Percentiles rank a stretch among this genome's conserved stretches.
Conservation (phyloP, 37 sponge, comb jelly and placozoan genomes). For the Aplysina aerophoba region DNA sequence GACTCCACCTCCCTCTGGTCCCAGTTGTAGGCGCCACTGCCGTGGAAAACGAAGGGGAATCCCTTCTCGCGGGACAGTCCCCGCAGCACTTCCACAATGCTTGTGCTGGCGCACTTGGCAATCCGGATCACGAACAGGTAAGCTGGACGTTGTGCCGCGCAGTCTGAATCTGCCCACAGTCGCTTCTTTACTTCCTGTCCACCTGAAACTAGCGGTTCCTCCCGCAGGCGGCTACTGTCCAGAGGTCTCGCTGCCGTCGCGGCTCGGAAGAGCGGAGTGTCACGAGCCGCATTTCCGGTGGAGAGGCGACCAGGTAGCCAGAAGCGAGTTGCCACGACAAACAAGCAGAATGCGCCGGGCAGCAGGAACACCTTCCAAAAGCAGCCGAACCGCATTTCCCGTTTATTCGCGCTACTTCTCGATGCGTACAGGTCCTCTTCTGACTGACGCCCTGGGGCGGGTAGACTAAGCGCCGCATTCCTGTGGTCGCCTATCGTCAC, state of each 20-base stretch:
- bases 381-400: too few relatives aligned
- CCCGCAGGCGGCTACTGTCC: not conserved
- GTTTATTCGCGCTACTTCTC: too few relatives aligned
- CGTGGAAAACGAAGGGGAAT: slow-evolving; percentile 51
- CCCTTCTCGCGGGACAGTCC: slow-evolving; percentile 1
- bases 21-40: slow-evolving; percentile 83
- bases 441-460: too few relatives aligned
- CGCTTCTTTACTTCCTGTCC: not conserved
- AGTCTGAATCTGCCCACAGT: not conserved
- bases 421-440: too few relatives aligned
- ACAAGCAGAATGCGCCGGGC: too few relatives aligned
- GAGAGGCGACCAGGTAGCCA: too few relatives aligned
- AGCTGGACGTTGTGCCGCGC: slow-evolving; percentile 8
- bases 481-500: too few relatives aligned
- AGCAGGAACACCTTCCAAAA: too few relatives aligned
- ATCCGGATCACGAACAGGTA: slow-evolving; percentile 72
- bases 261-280: not conserved
- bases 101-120: slow-evolving; percentile 90
- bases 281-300: too few relatives aligned
- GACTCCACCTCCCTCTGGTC: slow-evolving; percentile 15
- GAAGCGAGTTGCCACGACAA: too few relatives aligned
- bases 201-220: not conserved
- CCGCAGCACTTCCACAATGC: slow-evolving; percentile 56
- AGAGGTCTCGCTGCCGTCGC: not conserved
- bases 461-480: too few relatives aligned